Base-by-base conservation (phyloP, 92 coral and sea anemone species). In the Phenganax stokvisi region DNA sequence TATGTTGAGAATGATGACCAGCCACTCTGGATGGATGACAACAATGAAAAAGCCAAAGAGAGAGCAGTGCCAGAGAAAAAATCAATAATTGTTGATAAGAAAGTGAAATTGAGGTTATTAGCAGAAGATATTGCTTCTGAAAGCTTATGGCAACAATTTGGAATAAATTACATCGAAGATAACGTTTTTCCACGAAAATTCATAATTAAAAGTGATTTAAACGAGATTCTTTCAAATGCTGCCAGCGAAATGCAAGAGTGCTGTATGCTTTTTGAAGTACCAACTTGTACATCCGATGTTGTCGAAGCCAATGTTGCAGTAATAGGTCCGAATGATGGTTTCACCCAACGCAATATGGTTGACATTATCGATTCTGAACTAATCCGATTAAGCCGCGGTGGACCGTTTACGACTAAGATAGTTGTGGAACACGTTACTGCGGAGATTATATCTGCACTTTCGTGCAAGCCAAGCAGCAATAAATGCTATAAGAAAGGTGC, bases 121-220 rank as follows among this genome's bases (percentile, higher is more conserved):
- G 82, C 75, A 44, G 74, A 61, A 55, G 83, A 60, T 27, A 74
- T 85, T 65, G 66, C 84, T 25, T 17, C 71, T 51, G 64, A 65
- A 0, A 30, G 53, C 58, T 65, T 89, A 31, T 56, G 69, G n/a
- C 79, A 79, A 29, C 31, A 75, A 59, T 85, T 89, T 81, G 85
- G 88, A 57, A 84, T 58, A 5, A 67, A 76, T 55, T 87, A 85
- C 87, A 30, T 63, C 28, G 90, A 87, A 84, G 83, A 85, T 16
- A 10, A 12, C 9, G 70, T 87, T 28, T 7, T 57, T 27, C 90
- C 92, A 16, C 87, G 89, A 59, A 72, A 84, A 79, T 87, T 89
- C 83, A 77, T 85, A 53, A 82, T 89, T 63, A 76, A 57, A 17
- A 28, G 68, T 57, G 70, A 76, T 30, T 58, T 76, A 17, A 11